phyloP scores from a whole-genome alignment of 2,113 vertebrate species.

The Dascyllus trimaculatus region DNA sequence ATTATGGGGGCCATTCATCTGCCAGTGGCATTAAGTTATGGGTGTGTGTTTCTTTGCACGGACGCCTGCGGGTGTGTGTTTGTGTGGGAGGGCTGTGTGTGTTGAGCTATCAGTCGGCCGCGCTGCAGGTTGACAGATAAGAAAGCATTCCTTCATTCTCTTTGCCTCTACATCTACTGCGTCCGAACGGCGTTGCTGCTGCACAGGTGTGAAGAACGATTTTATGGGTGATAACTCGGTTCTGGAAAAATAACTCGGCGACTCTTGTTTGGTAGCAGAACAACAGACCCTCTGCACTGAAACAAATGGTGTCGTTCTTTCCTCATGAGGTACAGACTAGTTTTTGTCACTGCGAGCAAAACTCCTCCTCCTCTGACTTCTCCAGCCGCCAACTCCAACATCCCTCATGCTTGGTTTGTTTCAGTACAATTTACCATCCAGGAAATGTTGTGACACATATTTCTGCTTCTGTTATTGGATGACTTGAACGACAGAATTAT shows the following conservation, averaged over 20 bases:
- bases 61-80: not conserved
- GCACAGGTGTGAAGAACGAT: slow-evolving; percentile 3
- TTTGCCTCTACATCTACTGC: slow-evolving; percentile 12
- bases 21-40: slow-evolving; percentile 35
- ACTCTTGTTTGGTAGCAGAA: slow-evolving; percentile 1
- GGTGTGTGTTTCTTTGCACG: slow-evolving; percentile 5
- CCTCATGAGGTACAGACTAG: not conserved
- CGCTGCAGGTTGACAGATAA: slow-evolving; percentile 57
- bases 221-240: slow-evolving; percentile 7
- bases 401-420: not conserved
- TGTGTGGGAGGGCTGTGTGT: not conserved
- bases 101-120: slow-evolving; percentile 40
- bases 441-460: too few species aligned
- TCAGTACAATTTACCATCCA: not conserved
- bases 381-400: not conserved
- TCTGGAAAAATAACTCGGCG: not conserved
- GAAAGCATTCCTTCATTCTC: slow-evolving; percentile 24
- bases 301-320: not conserved
- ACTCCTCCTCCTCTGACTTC: not conserved
- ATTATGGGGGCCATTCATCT: slow-evolving; percentile 38
- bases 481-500: too few species aligned
- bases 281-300: not conserved
- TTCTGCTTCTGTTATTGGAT: too few species aligned
- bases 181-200: slow-evolving; percentile 4
- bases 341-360: not conserved